A percentile compares a stretch with the other conserved stretches of the same genome.
Conservation (phyloP, 35 echinoderm and acorn worm genomes). For the Acanthaster planci region DNA sequence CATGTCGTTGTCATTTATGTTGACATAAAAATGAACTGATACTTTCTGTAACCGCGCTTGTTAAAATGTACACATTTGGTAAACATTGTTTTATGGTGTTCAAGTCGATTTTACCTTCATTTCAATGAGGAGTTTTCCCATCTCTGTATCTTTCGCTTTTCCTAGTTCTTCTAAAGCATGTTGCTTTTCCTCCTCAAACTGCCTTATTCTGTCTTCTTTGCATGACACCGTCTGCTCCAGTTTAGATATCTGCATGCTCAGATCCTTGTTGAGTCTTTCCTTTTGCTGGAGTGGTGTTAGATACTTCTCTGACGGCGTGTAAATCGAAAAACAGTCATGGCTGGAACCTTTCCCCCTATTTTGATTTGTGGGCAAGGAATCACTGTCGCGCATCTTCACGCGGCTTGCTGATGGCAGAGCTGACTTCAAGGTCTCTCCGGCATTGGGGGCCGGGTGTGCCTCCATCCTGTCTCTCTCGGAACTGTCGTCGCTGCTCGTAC, state of each 20-base stretch:
- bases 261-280: slow-evolving; percentile 39
- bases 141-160: slow-evolving; percentile 33
- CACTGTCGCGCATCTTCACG: not conserved
- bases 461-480: slow-evolving; percentile 2
- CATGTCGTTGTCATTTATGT: not conserved
- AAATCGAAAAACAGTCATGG: slow-evolving; percentile 4
- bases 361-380: not conserved
- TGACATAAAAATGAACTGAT: too few species aligned
- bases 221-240: slow-evolving; percentile 13
- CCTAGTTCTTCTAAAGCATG: slow-evolving; percentile 1
- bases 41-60: too few species aligned
- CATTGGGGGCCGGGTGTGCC: not conserved
- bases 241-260: slow-evolving; percentile 15
- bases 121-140: slow-evolving; percentile 9
- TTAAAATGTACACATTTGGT: too few species aligned
- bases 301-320: slow-evolving; percentile 40
- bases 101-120: slow-evolving; percentile 19
- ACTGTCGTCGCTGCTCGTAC: slow-evolving; percentile 22
- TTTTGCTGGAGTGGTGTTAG: slow-evolving; percentile 60
- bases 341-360: not conserved
- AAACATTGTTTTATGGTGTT: not conserved
- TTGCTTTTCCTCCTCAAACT: slow-evolving; percentile 42
- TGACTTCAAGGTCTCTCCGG: not conserved
- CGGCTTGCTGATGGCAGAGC: slow-evolving; percentile 11
- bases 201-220: slow-evolving; percentile 19